Evolutionary conservation across 2,888 invertebrate genomes (phyloP), one percentile per base, ranked within the genome.

Genomic region (Gryllus longicercus): DNA sequence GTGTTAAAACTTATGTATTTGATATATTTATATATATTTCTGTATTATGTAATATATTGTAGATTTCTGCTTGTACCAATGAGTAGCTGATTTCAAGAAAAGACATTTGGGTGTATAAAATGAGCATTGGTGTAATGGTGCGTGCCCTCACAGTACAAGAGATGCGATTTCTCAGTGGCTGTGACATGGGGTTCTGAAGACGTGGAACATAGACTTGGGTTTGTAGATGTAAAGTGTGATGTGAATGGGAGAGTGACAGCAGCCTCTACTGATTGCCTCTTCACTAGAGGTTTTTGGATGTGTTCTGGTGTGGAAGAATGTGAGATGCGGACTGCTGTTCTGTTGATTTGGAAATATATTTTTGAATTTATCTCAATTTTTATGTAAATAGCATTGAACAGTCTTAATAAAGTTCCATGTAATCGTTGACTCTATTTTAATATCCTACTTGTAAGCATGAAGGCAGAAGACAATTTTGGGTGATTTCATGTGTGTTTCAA

Each of bases 311-410:
- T 63, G 63, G n/a, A 63, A 63, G 38, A 38, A 38, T 38, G 38
- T 38, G 38, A 38, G 38, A 38, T 38, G 38, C 8, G 16, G 63
- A 63, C 63, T 18, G 63, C 63, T 63, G 63, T n/a, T 63, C 63
- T 63, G 63, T 63, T 63, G 63, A 63, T 63, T 63, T 63, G 63
- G 63, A 63, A 63, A 63, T 63, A 63, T 63, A 63, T 63, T 63
- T 63, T 63, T 63, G 63, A 63, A 63, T 63, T 63, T 38, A 38
- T 63, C 63, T 63, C 63, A 63, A 63, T 63, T 63, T 63, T 63
- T 63, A 63, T 63, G 63, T 63, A 63, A 14, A 63, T 63, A 63
- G 63, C n/a, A 18, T 18, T 63, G 63, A 63, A 63, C n/a, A 5
- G 12, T 63, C 63, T 63, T 63, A 63, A 63, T 63, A 63, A 63